Base-by-base conservation (phyloP, 2,113 vertebrate species). In the Paradoxurus hermaphroditus region DNA sequence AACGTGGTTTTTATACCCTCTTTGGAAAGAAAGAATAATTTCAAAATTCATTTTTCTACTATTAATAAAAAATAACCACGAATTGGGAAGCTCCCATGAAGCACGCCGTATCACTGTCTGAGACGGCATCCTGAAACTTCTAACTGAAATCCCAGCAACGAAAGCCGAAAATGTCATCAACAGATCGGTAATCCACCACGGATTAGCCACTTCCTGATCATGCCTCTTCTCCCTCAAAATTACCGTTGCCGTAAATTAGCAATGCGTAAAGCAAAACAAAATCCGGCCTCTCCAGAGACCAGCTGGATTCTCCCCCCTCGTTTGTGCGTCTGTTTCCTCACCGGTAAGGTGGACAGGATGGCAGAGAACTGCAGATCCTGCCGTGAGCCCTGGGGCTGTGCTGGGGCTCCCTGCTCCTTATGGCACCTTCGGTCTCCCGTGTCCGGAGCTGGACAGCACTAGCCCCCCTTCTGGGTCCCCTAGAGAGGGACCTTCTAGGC, bases 361-460 rank as follows among this genome's bases (percentile, higher is more conserved):
- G 27, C 29, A 31, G 8, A 36, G 70, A 27, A 9, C 1, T 2
- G 23, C 34, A 34, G 7, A 29, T 29, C 51, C 21, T 56, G 29
- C 29, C 0, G 0, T 25, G 41, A 67, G n/a, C 15, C 1, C 7
- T 9, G 6, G 51, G 15, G 8, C 18, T 65, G 5, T 79, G 49
- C 9, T 4, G 13, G 13, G 31, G 41, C 46, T 34, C 25, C 59
- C 11, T 16, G 11, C 8, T 59, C 39, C n/a, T 27, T 21, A 9
- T 18, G 4, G 46, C 12, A 51, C 36, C 36, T 25, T 44, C 11
- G 56, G 1, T 15, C n/a, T 29, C 29, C 59, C 39, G 14, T 67
- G 75, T 39, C 53, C 15, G 11, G 15, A 25, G 75, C 27, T 27
- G 23, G 16, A 23, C 25, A 18, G 21, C 77, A 62, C 77, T 16